These are phyloP conservation scores for Oenanthe melanoleuca DNA, from an alignment of 2,113 vertebrate genomes.

Conservation along the genomic window DNA sequence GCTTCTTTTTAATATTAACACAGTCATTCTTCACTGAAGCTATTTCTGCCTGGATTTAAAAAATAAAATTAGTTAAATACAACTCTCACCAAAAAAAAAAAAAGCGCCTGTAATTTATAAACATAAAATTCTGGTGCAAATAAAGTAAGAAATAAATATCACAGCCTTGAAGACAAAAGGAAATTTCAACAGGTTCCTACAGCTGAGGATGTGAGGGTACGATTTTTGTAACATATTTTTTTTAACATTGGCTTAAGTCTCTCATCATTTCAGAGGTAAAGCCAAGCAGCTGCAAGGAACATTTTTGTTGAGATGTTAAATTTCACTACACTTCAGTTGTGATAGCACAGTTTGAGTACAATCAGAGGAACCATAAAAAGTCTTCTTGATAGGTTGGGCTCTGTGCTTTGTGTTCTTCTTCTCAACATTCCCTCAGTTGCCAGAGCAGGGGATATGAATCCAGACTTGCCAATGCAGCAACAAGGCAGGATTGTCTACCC, in stretches of 20 bases:
- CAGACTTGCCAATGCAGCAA: slow-evolving; percentile 40
- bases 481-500: slow-evolving; percentile 70
- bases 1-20: slow-evolving; percentile 62
- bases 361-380: slow-evolving; percentile 67
- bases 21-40: slow-evolving; percentile 51
- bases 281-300: slow-evolving; percentile 60
- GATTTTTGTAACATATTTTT: slow-evolving; percentile 51
- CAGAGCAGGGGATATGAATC: slow-evolving; percentile 44
- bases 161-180: slow-evolving; percentile 35
- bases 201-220: slow-evolving; percentile 49
- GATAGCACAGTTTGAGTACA: slow-evolving; percentile 57
- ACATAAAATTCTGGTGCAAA: slow-evolving; percentile 59
- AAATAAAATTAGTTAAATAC: slow-evolving; percentile 68
- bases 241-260: slow-evolving; percentile 62
- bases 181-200: slow-evolving; percentile 57
- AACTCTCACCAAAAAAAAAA: slow-evolving; percentile 58
- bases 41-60: slow-evolving; percentile 53
- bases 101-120: slow-evolving; percentile 46
- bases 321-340: slow-evolving; percentile 42
- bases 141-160: slow-evolving; percentile 64
- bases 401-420: slow-evolving; percentile 74
- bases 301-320: slow-evolving; percentile 14
- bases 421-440: slow-evolving; percentile 67
- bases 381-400: slow-evolving; percentile 59
- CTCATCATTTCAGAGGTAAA: slow-evolving; percentile 50